Percentiles rank a stretch among this genome's conserved stretches.
These are phyloP conservation scores for Hydrotaea diabolus DNA, from an alignment of 2,888 invertebrate species.

Conservation along the genomic window DNA sequence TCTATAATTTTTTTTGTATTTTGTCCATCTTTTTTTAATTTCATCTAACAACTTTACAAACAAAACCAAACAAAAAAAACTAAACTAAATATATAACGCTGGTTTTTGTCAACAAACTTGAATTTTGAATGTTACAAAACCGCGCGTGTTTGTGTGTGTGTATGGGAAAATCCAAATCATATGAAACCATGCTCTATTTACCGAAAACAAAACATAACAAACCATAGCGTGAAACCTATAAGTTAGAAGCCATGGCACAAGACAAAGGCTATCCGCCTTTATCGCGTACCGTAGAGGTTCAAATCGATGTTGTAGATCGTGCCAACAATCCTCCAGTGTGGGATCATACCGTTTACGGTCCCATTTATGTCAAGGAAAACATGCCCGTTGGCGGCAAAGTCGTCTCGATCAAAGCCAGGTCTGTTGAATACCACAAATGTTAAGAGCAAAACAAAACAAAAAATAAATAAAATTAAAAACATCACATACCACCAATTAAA, in stretches of 20 bases:
- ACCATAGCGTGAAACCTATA: constrained; percentile 95
- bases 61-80: constrained; percentile 24
- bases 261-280: constrained; percentile 98
- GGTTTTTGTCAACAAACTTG: constrained; percentile 67
- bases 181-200: constrained; percentile 70
- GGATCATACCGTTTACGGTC: constrained; percentile 98
- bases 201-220: constrained; percentile 68
- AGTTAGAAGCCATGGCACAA: constrained; percentile 98
- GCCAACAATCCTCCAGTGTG: constrained; percentile 98
- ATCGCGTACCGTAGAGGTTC: constrained; percentile 97
- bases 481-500: constrained; percentile 41
- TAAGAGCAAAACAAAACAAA: constrained; percentile 5
- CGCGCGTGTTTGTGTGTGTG: constrained; percentile 20
- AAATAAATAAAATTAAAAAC: constrained; percentile 29
- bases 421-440: constrained; percentile 82
- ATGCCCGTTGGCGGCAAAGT: constrained; percentile 98
- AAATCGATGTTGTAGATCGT: constrained; percentile 98
- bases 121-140: constrained; percentile 69
- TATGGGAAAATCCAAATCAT: too few relatives aligned
- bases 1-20: constrained; percentile 66
- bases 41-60: constrained; percentile 60
- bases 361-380: constrained; percentile 98
- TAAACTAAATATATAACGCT: constrained; percentile 12
- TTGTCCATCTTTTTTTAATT: constrained; percentile 67
- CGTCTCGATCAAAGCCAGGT: constrained; percentile 99